Base-by-base conservation (phyloP, 2,888 invertebrate species). In the Andrena bucephala region DNA sequence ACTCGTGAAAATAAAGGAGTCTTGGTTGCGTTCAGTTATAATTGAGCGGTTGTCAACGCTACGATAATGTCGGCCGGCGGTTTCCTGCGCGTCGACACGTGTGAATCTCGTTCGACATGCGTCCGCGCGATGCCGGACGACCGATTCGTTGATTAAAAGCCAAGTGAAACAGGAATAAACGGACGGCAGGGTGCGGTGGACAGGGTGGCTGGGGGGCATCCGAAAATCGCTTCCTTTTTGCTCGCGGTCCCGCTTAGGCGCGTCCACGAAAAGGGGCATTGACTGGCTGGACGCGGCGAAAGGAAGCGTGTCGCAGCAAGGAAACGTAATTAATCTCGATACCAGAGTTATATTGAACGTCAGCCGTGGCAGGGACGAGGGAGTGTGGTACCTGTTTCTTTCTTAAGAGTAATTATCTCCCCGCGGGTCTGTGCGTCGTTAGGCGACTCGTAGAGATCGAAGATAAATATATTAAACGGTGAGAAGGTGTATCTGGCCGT, bases 1-100 rank as follows among this genome's bases (percentile, higher is more conserved):
- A 89, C 81, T 79, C 81, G 83, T 27, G 57, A 79, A 89, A 89
- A 85, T 84, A 86, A 89, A 88, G 72, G 73, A 83, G 70, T 59
- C 54, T 62, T 13, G 65, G 42, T 59, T 66, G 85, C 84, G 85
- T 91, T 92, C 90, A 91, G 90, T 92, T 92, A 91, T 92, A 92
- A 92, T 92, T 92, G 92, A 91, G 90, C 79, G 90, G 85, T 89
- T 92, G 92, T 92, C 92, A 91, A 86, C 87, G 87, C 77, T 77
- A 78, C 88, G 92, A 92, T 91, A 92, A 91, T 84, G 86, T 89
- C 89, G 81, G 74, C 54, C 59, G 72, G 48, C 72, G 72, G 69
- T 85, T 89, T 76, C 68, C 72, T 85, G 84, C 75, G 76, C 85
- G 83, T 85, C 87, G 83, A 89, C 89, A 85, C 89, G 83, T 67